Evolutionary conservation across 2,888 invertebrate species (phyloP).

Genomic region (Seira musarum): DNA sequence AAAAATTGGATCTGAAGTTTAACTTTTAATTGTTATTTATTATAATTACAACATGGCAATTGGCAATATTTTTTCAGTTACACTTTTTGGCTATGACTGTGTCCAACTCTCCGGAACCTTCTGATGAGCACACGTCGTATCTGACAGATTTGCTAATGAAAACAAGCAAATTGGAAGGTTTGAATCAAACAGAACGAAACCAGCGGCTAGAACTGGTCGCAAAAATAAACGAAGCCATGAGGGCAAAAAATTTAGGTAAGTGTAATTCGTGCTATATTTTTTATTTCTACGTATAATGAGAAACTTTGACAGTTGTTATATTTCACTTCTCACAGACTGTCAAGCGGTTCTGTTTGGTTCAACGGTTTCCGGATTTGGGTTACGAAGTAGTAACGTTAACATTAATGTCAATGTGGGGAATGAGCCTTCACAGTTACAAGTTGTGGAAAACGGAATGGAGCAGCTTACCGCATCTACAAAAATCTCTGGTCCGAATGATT

Average conservation of each 20-base stretch:
- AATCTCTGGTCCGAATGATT: conserved; percentile 30
- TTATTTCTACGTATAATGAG: too few relatives aligned
- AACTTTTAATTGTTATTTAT: too few relatives aligned
- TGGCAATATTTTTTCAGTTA: conserved; percentile 47
- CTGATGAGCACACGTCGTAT: conserved; percentile 70
- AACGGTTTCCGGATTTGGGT: conserved; percentile 72
- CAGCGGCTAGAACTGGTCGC: conserved; percentile 69
- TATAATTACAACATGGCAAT: background rate
- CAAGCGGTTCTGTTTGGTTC: conserved; percentile 73
- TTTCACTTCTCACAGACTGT: too few relatives aligned
- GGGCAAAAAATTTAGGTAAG: conserved; percentile 50
- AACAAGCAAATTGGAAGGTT: conserved; percentile 69
- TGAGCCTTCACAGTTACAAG: conserved; percentile 9
- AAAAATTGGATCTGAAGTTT: too few relatives aligned
- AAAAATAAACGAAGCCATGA: conserved; percentile 67
- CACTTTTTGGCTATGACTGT: conserved; percentile 51
- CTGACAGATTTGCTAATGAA: conserved; percentile 70
- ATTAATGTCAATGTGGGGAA: conserved; percentile 69
- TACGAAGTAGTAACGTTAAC: conserved; percentile 73
- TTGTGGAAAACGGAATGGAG: conserved; percentile 2
- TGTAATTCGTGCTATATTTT: too few relatives aligned
- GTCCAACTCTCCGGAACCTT: conserved; percentile 70
- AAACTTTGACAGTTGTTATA: too few relatives aligned
- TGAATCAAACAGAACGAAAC: conserved; percentile 70
- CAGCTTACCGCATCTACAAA: background rate